Evolutionary conservation across 2,113 vertebrate species (phyloP).

Genomic region (Silurus meridionalis): DNA sequence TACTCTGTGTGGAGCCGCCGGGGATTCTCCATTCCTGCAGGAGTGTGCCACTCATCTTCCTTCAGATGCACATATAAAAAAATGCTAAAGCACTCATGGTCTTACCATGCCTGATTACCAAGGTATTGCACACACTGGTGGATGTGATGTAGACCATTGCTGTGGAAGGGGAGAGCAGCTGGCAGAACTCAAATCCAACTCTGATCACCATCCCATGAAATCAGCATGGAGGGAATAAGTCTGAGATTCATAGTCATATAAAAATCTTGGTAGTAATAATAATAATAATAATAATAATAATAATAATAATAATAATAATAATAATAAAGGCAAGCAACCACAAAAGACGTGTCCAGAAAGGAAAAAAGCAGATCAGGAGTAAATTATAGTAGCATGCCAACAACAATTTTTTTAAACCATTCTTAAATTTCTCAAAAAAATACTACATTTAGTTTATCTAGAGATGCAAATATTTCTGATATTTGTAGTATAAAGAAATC

Average conservation of each 20-base stretch:
- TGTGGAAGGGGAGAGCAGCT: neutral
- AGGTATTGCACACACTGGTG: neutral
- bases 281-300: too few relatives aligned
- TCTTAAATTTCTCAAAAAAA: neutral
- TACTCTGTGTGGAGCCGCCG: slow-evolving; percentile 80
- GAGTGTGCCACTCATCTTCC: slow-evolving; percentile 68
- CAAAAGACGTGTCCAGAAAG: neutral
- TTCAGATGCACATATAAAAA: slow-evolving; percentile 48
- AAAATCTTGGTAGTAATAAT: neutral
- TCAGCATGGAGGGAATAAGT: neutral
- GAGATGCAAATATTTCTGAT: neutral
- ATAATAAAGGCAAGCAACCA: neutral
- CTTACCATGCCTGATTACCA: neutral
- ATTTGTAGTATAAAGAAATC: neutral
- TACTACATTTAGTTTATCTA: neutral
- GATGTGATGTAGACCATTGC: neutral
- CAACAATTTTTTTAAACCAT: neutral
- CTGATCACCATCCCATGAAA: neutral
- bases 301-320: too few relatives aligned
- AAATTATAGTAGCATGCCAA: neutral
- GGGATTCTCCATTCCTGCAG: slow-evolving; percentile 80
- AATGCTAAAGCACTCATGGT: neutral
- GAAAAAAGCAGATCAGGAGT: neutral
- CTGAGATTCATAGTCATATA: neutral
- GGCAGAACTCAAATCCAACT: neutral